Evolutionary conservation across 2,113 vertebrate species (phyloP), one percentile per base, ranked within the genome.

Genomic region (Campylomormyrus numenius): DNA sequence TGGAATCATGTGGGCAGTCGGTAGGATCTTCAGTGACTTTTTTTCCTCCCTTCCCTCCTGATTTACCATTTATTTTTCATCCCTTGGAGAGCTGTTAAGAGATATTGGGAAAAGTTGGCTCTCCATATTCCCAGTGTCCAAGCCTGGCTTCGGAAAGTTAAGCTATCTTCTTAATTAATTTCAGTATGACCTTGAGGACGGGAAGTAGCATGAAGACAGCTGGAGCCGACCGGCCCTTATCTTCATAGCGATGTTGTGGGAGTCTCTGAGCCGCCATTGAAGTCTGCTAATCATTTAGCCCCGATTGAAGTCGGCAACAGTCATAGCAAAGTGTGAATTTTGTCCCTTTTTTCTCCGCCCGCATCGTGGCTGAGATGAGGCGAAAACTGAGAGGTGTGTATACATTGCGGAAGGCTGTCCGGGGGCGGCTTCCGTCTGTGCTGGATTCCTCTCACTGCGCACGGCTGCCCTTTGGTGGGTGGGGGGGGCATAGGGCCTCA

Each of bases 151-250:
- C 11, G 11, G 10, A 15, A 21, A 53, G 88, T 80, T 80, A 52
- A 35, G 88, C 70, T 27, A 21, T 62, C 77, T 89, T 21, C 49
- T 89, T 53, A 11, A 53, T 89, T 89, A 56, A 87, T 15, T 83
- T 13, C n/a, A 49, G 39, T 48, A 0, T 88, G 94, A 94, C 94
- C 94, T 93, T 95, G 93, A 91, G 88, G 45, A 53, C 13, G 31
- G 39, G 35, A 45, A 77, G 62, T 62, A 91, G 91, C 89, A 92
- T 66, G 90, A 66, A 93, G 93, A 93, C 92, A 93, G 93, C 92
- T 27, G 39, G 85, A 87, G 85, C 62, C 35, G 17, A 77, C 92
- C 91, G 90, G 89, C 91, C 91, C 56, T 93, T 93, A 93, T 95
- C 92, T 93, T 93, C 77, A 66, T 90, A 24, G 39, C 39, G 42